Evolutionary conservation across 35 echinoderm and acorn worm species (phyloP), one percentile per base, ranked within the genome.

Genomic region (Anneissia japonica): DNA sequence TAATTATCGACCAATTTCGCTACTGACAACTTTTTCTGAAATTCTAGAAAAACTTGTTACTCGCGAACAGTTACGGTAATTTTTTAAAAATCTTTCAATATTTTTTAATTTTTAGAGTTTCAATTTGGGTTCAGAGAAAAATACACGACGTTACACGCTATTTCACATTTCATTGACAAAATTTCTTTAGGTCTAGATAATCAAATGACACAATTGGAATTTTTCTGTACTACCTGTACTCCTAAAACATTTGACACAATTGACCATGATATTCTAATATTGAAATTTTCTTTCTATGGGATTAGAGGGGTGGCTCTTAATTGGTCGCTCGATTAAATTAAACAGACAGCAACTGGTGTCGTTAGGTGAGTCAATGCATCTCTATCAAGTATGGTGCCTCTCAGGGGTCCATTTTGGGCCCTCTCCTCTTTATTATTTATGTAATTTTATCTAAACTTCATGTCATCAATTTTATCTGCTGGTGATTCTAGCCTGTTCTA

Each of bases 351-450:
- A 77, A 23, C 33, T 77, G 3, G 30, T 77, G 14, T 34, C 32
- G 0, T 34, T 77, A 77, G 11, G 33, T 37, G 2, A 77, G 11
- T 77, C 76, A 77, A 11, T 3, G 0, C 14, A 26, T 14, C 31
- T 14, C 76, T 9, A 3, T 77, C 3, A 77, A 3, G 3, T 32
- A 26, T 77, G 76, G 76, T 35, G 76, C 33, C 11, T 31, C 76
- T 10, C 76, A 77, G 36, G 82, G 82, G 30, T 84, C 82, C 1
- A 84, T 84, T 35, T 72, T 84, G 30, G 82, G 82, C 32, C 82
- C 82, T 0, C 34, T 73, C 23, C 82, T 84, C 34, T 84, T 84
- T 35, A 30, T 84, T 73, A 55, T 84, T 35, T 84, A 74, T 73
- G 46, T 74, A 55, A 84, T 73, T 84, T 9, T 12, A 12, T 84